Evolutionary conservation across 2,113 vertebrate species (phyloP).

Genomic region (Percina caprodes): DNA sequence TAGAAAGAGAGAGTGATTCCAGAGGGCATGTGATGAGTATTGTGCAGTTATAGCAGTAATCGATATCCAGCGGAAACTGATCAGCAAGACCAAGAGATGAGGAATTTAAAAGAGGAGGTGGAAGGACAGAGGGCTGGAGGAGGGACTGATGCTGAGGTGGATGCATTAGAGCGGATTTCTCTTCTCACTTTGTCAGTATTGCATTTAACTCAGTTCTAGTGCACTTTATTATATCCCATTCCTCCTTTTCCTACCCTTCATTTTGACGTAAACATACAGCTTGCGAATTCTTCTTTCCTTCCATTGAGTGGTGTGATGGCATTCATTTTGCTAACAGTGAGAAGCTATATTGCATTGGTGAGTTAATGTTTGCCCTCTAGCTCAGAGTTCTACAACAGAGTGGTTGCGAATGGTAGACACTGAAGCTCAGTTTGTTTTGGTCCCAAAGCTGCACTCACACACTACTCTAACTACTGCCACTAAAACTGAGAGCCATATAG

Average conservation of each 20-base stretch:
- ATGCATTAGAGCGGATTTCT: constrained; percentile 24
- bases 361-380: constrained; percentile 63
- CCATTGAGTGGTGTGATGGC: constrained; percentile 33
- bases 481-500: constrained; percentile 31
- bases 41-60: constrained; percentile 72
- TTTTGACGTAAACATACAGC: constrained; percentile 24
- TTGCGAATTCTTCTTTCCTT: constrained; percentile 20
- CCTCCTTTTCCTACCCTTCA: neutral
- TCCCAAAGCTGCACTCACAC: constrained; percentile 38
- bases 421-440: constrained; percentile 42
- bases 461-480: constrained; percentile 36
- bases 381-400: constrained; percentile 43
- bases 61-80: constrained; percentile 73
- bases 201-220: constrained; percentile 23
- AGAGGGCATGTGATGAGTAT: constrained; percentile 51
- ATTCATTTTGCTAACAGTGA: constrained; percentile 49
- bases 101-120: constrained; percentile 52
- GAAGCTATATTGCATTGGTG: constrained; percentile 41
- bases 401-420: constrained; percentile 44
- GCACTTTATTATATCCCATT: constrained; percentile 13
- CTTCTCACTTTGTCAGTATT: constrained; percentile 11
- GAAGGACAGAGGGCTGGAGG: constrained; percentile 10
- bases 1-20: constrained; percentile 37
- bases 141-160: constrained; percentile 11
- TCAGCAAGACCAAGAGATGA: constrained; percentile 55